Conservation (phyloP, 2,113 vertebrate species). For the Macquaria australasica region DNA sequence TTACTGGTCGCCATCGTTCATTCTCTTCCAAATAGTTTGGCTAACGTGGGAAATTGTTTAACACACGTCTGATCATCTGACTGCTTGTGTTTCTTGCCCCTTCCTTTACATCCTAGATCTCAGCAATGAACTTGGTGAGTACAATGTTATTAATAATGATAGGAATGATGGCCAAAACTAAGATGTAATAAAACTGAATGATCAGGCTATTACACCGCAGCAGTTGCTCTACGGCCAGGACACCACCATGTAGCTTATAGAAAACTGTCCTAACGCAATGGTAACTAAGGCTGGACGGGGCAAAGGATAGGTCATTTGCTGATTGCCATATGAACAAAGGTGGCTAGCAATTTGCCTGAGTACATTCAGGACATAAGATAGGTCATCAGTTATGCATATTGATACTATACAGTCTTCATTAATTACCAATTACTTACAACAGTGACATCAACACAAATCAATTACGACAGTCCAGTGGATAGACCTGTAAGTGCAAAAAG, state of each 20-base stretch:
- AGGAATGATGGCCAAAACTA: neutral
- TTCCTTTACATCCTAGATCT: neutral
- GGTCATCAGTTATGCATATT: conserved; percentile 9
- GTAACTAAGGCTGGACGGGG: neutral
- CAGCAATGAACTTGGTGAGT: neutral
- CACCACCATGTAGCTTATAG: neutral
- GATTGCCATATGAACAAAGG: neutral
- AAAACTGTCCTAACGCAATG: neutral
- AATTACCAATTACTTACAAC: conserved; percentile 19
- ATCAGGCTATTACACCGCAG: neutral
- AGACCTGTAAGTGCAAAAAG: conserved; percentile 27
- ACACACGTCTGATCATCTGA: too few species aligned
- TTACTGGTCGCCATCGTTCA: too few species aligned
- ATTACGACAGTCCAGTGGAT: neutral
- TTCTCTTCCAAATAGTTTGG: too few species aligned
- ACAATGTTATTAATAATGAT: neutral
- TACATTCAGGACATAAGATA: conserved; percentile 5
- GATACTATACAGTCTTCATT: conserved; percentile 11
- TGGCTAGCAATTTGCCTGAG: neutral
- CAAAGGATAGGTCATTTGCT: neutral
- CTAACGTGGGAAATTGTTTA: too few species aligned
- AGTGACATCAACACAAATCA: conserved; percentile 14
- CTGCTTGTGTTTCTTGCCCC: neutral
- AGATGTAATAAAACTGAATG: neutral
- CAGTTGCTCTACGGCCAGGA: neutral